Evolutionary conservation across 2,888 invertebrate genomes (phyloP), one percentile per base, ranked within the genome.

Genomic region (Leucophora obtusa): DNA sequence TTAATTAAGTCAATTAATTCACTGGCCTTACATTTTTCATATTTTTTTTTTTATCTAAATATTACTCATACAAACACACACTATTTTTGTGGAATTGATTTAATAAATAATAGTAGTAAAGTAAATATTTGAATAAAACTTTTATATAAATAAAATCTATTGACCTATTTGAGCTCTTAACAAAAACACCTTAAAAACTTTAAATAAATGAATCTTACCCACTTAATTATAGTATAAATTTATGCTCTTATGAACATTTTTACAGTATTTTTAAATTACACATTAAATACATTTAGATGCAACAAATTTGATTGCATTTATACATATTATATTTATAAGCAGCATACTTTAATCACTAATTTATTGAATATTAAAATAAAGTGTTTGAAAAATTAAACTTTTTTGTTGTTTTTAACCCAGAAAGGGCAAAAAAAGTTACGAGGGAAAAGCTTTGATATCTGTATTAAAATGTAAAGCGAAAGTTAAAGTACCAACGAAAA

Each of bases 181-280:
- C 38, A 10, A 66, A 68, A 66, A 68, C 24, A 68, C 35, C 60
- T 68, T 70, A 58, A 47, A 54, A 54, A 63, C 4, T 33, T 72
- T 63, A 74, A 63, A 24, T 60, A 53, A 79, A n/a, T 21, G 33
- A 58, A 74, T 73, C 58, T 69, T 38, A 69, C 80, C 72, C 68
- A 76, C 63, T 73, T 73, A 72, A 66, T 77, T 77, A 54, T 77
- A 77, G 77, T 54, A 81, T 77, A 77, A 73, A 73, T 73, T 77
- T 81, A 73, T 81, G 73, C 72, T 81, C 81, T 81, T 81, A 81
- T 81, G 77, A 81, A 65, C 73, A 47, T 77, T 75, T 77, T 77
- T 81, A 77, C 73, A 77, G 60, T 77, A 81, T 81, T 73, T 77
- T 77, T 73, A 59, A 76, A 65, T 43, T 70, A 70, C 63, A 76